phyloP scores from a whole-genome alignment of 1,140 invertebrate genomes.

The Scaptomyza pallida region DNA sequence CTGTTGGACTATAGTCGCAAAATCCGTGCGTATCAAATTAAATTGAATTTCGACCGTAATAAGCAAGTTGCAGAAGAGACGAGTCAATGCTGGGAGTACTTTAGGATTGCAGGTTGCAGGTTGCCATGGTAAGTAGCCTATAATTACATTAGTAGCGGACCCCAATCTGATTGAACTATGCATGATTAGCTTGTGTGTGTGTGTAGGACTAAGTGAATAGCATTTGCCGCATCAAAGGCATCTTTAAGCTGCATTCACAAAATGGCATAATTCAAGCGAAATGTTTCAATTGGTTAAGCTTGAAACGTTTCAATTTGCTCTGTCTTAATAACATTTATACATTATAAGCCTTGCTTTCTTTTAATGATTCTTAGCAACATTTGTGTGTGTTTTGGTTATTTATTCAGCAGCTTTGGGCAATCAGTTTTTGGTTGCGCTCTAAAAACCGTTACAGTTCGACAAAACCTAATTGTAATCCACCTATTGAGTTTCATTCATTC shows the following conservation, averaged over 20 bases:
- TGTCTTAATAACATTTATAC: too few species aligned
- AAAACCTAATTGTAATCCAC: slow-evolving; percentile 45
- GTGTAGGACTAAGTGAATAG: not conserved
- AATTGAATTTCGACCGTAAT: slow-evolving; percentile 76
- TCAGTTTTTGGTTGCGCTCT: slow-evolving; percentile 17
- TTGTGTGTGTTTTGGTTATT: not conserved
- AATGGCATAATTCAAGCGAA: slow-evolving; percentile 3
- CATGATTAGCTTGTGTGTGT: slow-evolving; percentile 74
- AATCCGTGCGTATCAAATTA: slow-evolving; percentile 78
- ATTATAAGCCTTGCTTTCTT: not conserved
- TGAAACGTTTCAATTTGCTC: not conserved
- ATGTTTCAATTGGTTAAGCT: not conserved
- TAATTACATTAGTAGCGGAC: slow-evolving; percentile 75
- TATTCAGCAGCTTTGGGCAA: slow-evolving; percentile 18
- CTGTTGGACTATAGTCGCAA: slow-evolving; percentile 50
- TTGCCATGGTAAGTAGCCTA: slow-evolving; percentile 65
- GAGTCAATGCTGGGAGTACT: slow-evolving; percentile 5
- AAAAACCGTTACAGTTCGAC: not conserved
- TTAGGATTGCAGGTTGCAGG: not conserved
- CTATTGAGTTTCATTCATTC: slow-evolving; percentile 14
- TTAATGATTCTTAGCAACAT: not conserved
- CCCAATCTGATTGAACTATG: slow-evolving; percentile 55
- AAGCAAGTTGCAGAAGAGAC: slow-evolving; percentile 43
- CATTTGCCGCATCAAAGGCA: slow-evolving; percentile 22
- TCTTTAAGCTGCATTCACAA: slow-evolving; percentile 17